Percentiles rank a stretch among this genome's conserved stretches.
phyloP scores from a whole-genome alignment of 2,888 invertebrate species.

The Hoplodrina ambigua region DNA sequence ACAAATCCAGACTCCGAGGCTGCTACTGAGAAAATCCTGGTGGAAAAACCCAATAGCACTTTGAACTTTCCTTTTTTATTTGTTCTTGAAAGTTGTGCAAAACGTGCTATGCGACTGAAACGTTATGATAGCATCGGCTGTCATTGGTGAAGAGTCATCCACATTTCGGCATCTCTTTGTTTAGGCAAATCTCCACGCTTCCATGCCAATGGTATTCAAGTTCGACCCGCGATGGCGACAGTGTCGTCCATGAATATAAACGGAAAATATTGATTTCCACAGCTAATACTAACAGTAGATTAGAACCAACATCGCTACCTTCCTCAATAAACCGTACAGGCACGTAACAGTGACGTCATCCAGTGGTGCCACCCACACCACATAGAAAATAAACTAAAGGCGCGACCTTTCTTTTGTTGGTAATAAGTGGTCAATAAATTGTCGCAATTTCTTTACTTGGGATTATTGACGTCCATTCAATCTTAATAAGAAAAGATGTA shows the following conservation, averaged over 20 bases:
- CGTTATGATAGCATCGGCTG: too few relatives aligned
- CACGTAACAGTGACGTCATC: slow-evolving; percentile 50
- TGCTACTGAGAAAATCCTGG: too few relatives aligned
- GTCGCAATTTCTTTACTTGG: slow-evolving; percentile 62
- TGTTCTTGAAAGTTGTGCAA: not conserved
- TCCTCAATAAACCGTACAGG: slow-evolving; percentile 40
- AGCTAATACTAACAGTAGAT: slow-evolving; percentile 39
- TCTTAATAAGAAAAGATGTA: slow-evolving; percentile 67
- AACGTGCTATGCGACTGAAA: too few relatives aligned
- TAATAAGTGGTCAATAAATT: slow-evolving; percentile 67
- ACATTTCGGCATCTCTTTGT: not conserved
- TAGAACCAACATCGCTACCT: slow-evolving; percentile 33
- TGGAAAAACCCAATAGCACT: too few relatives aligned
- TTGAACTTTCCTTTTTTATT: too few relatives aligned
- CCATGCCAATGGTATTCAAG: not conserved
- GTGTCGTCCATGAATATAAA: not conserved
- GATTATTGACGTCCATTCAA: slow-evolving; percentile 62
- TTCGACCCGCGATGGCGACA: not conserved
- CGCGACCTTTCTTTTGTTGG: slow-evolving; percentile 64
- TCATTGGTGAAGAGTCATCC: not conserved
- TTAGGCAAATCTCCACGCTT: not conserved
- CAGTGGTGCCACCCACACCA: slow-evolving; percentile 40
- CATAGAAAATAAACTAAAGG: slow-evolving; percentile 59
- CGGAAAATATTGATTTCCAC: slow-evolving; percentile 33
- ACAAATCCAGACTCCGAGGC: too few relatives aligned